Evolutionary conservation across 2,113 vertebrate species (phyloP).

Genomic region (Athene cunicularia): DNA sequence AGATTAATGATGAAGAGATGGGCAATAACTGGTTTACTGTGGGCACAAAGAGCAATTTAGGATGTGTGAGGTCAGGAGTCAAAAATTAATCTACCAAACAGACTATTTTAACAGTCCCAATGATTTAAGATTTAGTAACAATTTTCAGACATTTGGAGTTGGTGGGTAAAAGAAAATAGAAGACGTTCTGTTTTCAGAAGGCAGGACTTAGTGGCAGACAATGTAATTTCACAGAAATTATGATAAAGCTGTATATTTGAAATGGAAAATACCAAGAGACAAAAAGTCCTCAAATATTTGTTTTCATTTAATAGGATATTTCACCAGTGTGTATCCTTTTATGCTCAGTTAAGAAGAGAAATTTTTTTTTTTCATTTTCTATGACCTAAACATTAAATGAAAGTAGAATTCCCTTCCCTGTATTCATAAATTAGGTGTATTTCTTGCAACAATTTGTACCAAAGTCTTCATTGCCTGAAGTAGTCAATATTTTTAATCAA

Average conservation of each 20-base stretch:
- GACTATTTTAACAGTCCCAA: not conserved
- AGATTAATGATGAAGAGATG: not conserved
- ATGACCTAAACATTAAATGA: not conserved
- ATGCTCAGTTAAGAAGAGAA: not conserved
- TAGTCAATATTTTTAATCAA: not conserved
- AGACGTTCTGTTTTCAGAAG: not conserved
- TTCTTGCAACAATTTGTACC: not conserved
- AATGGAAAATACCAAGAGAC: not conserved
- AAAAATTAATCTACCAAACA: not conserved
- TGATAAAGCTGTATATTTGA: not conserved
- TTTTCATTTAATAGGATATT: not conserved
- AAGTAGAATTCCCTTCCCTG: not conserved
- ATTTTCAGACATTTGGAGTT: not conserved
- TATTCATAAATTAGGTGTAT: not conserved
- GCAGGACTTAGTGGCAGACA: not conserved
- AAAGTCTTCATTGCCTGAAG: not conserved
- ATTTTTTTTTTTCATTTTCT: not conserved
- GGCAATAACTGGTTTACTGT: not conserved
- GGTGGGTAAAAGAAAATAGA: not conserved
- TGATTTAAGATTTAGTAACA: not conserved
- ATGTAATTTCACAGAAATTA: not conserved
- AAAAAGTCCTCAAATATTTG: not conserved
- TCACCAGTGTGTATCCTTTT: not conserved
- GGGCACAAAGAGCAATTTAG: not conserved
- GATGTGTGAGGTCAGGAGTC: accelerated